Conservation (phyloP, 2,888 invertebrate genomes). For the Xanthia togata region DNA sequence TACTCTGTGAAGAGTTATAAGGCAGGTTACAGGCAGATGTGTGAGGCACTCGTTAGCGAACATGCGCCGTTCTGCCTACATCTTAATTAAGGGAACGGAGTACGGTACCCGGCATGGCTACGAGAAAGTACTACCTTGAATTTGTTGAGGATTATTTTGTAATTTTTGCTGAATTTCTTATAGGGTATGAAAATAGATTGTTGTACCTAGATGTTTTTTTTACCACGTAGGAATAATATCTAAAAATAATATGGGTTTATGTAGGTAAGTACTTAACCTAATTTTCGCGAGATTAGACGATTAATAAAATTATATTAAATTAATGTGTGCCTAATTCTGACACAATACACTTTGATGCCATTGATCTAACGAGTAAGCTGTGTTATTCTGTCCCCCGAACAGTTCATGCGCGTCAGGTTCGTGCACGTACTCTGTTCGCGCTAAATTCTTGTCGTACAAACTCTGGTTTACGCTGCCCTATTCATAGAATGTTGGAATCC, state of each 20-base stretch:
- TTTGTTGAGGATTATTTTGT: not conserved
- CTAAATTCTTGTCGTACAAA: too few relatives aligned
- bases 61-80: conserved; percentile 87
- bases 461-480: too few relatives aligned
- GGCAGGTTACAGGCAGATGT: conserved; percentile 76
- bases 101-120: conserved; percentile 63
- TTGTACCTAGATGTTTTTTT: not conserved
- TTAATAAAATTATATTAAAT: not conserved
- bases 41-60: conserved; percentile 87
- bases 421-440: too few relatives aligned
- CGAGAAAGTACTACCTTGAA: conserved; percentile 60
- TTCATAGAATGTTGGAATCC: too few relatives aligned
- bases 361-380: too few relatives aligned
- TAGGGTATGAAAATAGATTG: not conserved
- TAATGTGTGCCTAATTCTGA: not conserved
- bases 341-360: too few relatives aligned
- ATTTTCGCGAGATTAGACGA: not conserved
- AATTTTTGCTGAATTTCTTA: too few relatives aligned
- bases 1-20: conserved; percentile 41
- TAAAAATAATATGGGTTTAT: not conserved
- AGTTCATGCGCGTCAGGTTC: too few relatives aligned
- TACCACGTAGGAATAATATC: too few relatives aligned
- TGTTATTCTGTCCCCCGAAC: too few relatives aligned
- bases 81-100: conserved; percentile 84
- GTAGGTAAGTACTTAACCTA: not conserved